Conservation (phyloP, 2,888 invertebrate species). For the Rotaria macrura region DNA sequence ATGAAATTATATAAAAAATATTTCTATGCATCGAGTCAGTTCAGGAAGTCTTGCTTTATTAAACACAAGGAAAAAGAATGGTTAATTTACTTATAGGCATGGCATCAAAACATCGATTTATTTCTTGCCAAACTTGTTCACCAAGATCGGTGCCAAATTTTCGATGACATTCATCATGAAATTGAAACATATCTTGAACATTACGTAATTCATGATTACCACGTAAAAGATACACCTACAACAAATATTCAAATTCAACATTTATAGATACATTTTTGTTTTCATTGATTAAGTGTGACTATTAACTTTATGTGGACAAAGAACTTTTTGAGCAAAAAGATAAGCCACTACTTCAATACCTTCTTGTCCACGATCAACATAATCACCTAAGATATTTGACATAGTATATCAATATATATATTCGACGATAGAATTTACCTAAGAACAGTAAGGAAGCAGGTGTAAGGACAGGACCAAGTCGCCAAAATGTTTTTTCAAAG, state of each 20-base stretch:
- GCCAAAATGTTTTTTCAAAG: constrained; percentile 63
- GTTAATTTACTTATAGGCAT: constrained; percentile 53
- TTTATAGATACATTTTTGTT: background rate
- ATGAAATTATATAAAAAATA: too few relatives aligned
- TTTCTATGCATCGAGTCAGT: too few relatives aligned
- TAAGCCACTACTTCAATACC: constrained; percentile 63
- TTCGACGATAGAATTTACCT: background rate
- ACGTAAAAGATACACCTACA: constrained; percentile 56
- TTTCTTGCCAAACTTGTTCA: constrained; percentile 59
- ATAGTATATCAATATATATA: too few relatives aligned
- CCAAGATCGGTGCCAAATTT: constrained; percentile 63
- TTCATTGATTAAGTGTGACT: background rate
- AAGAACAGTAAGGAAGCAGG: constrained; percentile 62
- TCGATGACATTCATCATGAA: constrained; percentile 60
- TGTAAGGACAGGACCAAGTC: constrained; percentile 58
- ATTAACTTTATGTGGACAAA: constrained; percentile 56
- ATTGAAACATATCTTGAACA: constrained; percentile 65
- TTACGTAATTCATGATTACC: constrained; percentile 68
- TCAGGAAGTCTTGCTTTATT: too few relatives aligned
- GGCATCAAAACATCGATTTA: constrained; percentile 63
- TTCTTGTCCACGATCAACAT: constrained; percentile 63
- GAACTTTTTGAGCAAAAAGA: constrained; percentile 62
- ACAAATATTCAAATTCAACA: background rate
- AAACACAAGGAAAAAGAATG: too few relatives aligned
- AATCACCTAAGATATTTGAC: constrained; percentile 62